Percentiles rank a stretch among this genome's conserved stretches.
phyloP scores from a whole-genome alignment of 2,797 vertebrate genomes.

The Novumbra hubbsi region DNA sequence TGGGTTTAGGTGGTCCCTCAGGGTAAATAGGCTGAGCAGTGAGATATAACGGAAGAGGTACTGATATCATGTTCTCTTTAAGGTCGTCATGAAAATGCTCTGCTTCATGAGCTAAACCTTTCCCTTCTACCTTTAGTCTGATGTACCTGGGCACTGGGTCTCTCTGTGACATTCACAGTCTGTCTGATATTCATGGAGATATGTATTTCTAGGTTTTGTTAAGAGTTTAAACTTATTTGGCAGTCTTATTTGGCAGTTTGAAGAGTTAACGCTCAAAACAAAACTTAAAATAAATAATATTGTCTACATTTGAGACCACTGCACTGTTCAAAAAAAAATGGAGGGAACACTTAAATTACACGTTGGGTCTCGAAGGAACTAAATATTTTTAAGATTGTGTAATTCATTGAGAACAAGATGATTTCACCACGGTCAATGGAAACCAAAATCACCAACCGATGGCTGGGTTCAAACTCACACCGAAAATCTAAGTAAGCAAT shows the following conservation, averaged over 20 bases:
- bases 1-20: not conserved
- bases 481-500: too few relatives aligned
- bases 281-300: not conserved
- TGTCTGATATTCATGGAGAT: not conserved
- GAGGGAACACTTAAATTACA: too few relatives aligned
- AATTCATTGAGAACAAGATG: too few relatives aligned
- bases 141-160: not conserved
- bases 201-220: not conserved
- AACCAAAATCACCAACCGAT: too few relatives aligned
- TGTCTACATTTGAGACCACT: not conserved
- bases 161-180: not conserved
- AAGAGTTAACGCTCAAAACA: not conserved
- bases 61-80: not conserved
- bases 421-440: too few relatives aligned
- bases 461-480: too few relatives aligned
- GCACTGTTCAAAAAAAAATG: too few relatives aligned
- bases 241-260: not conserved
- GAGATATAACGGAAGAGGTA: not conserved
- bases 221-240: not conserved
- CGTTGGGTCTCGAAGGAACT: too few relatives aligned
- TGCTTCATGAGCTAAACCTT: not conserved
- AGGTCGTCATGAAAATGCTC: not conserved
- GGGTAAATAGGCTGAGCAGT: not conserved
- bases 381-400: too few relatives aligned
- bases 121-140: not conserved